Percentiles rank a stretch among this genome's conserved stretches.
These are phyloP conservation scores for Clarias platycephalus DNA, from an alignment of 2,797 vertebrate genomes.

Conservation along the genomic window DNA sequence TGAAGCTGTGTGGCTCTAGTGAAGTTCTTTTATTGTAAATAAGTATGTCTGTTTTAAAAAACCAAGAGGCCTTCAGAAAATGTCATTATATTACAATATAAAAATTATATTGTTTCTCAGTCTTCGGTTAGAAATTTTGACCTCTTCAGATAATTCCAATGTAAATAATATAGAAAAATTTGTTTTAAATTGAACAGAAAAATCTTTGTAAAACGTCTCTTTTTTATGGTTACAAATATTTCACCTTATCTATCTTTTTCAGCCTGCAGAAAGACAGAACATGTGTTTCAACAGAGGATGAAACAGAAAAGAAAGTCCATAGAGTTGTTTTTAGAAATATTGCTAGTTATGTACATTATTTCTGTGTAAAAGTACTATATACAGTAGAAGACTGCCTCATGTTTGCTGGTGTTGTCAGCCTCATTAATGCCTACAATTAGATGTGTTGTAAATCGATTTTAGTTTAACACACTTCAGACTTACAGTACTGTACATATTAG, in stretches of 20 bases:
- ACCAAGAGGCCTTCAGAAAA: constrained; percentile 51
- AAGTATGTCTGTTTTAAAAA: constrained; percentile 16
- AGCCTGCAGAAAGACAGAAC: constrained; percentile 26
- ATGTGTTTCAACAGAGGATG: not conserved
- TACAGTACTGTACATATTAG: no score
- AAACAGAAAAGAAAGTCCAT: not conserved
- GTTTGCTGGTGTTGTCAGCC: not conserved
- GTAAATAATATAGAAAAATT: not conserved
- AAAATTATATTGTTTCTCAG: constrained; percentile 5
- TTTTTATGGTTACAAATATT: not conserved
- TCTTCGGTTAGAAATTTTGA: constrained; percentile 20
- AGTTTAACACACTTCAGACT: not conserved
- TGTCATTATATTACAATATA: not conserved
- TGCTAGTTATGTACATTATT: constrained; percentile 2
- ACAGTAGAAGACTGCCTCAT: not conserved
- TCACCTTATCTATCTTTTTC: not conserved
- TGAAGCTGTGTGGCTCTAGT: constrained; percentile 17
- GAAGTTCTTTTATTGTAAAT: constrained; percentile 46
- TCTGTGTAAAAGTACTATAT: constrained; percentile 15
- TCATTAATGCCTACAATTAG: not conserved
- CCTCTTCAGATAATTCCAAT: constrained; percentile 27
- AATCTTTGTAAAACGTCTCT: no score
- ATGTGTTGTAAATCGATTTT: not conserved
- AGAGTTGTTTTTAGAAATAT: not conserved
- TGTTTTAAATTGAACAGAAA: constrained; percentile 10